Evolutionary conservation across 2,888 invertebrate genomes (phyloP), one percentile per base, ranked within the genome.

Genomic region (Amaurobius ferox): DNA sequence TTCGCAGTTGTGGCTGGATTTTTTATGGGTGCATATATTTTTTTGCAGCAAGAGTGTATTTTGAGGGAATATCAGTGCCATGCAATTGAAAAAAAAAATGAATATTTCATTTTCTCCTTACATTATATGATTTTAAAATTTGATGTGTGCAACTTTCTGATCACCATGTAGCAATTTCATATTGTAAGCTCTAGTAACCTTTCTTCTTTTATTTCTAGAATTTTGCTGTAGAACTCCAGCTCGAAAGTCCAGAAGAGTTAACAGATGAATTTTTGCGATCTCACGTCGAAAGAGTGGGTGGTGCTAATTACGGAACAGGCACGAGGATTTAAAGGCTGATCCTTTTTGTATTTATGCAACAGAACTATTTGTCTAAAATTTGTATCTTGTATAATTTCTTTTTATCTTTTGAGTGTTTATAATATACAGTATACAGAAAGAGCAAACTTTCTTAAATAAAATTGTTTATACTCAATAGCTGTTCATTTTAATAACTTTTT

Each of bases 291-390:
- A 94, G 94, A 90, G 95, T 95, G 83, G 95, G 95, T 44, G 95
- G 95, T 88, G 95, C 95, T 78, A 95, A 95, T 92, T 95, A 95
- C 90, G 95, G 95, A 72, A 95, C 95, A 68, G 95, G 95, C 62
- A 92, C 94, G 89, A 93, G 95, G 90, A 55, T 28, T 48, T 86
- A 23, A 44, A 79, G 78, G 76, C 83, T 71, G 76, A 66, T 13
- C 55, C 83, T 32, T 70, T 67, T 74, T 74, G 74, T 76, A 81
- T 70, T 74, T 70, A 61, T 26, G 29, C 61, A 64, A 64, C n/a
- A 23, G 48, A 40, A 30, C 35, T 62, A 19, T 67, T 29, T 72
- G 72, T 72, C 26, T 35, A 81, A 74, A 64, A 62, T 81, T 70
- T 81, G 70, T 74, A 83, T 83, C 44, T 77, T 78, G 76, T 71